Percentiles rank a stretch among this genome's conserved stretches.
Conservation (phyloP, 2,888 invertebrate genomes). For the Zelleria hepariella region DNA sequence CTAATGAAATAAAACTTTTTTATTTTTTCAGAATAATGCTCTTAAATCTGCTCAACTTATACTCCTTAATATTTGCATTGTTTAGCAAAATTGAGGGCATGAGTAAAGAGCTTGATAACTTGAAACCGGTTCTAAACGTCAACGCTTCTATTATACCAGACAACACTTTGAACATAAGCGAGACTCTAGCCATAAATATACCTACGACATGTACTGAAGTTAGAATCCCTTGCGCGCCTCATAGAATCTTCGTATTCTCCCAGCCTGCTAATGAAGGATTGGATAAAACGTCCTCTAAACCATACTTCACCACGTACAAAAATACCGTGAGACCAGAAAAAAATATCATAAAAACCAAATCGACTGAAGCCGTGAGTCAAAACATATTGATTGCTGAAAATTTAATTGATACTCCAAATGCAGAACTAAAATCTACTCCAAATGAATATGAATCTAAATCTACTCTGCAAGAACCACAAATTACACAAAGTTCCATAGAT, state of each 20-base stretch:
- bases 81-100: conserved; percentile 90
- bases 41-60: conserved; percentile 93
- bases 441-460: background rate
- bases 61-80: conserved; percentile 93
- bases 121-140: conserved; percentile 61
- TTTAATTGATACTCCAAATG: background rate
- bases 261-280: conserved; percentile 3
- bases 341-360: background rate
- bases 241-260: conserved; percentile 17
- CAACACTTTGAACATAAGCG: conserved; percentile 27
- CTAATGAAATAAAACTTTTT: too few relatives aligned
- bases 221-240: conserved; percentile 38
- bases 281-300: background rate
- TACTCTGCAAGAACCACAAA: background rate
- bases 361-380: background rate
- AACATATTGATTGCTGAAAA: background rate
- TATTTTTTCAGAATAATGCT: conserved; percentile 87
- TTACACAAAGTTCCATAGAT: background rate
- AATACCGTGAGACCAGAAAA: background rate
- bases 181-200: conserved; percentile 23
- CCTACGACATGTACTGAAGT: conserved; percentile 36
- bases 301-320: background rate
- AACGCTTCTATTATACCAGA: conserved; percentile 31
- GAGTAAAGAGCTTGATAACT: conserved; percentile 68
- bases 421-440: background rate